Conservation (phyloP, 2,888 invertebrate species). For the Melinaea menophilus region DNA sequence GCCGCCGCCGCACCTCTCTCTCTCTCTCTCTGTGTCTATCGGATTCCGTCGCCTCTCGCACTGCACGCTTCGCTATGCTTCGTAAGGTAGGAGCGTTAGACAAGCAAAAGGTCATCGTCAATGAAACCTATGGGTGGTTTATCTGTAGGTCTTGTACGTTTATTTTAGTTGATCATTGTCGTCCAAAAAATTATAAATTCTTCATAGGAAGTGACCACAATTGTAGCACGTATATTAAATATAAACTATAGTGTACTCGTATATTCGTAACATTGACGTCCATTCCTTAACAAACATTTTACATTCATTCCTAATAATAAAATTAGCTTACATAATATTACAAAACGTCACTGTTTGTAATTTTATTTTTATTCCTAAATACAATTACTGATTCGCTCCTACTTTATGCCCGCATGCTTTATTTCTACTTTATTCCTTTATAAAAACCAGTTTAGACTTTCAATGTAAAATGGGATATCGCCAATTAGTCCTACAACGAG, state of each 20-base stretch:
- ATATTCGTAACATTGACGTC: too few relatives aligned
- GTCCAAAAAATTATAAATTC: too few relatives aligned
- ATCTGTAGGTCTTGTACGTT: too few relatives aligned
- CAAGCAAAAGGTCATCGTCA: background rate
- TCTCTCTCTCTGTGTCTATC: slow-evolving; percentile 69
- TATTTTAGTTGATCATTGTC: too few relatives aligned
- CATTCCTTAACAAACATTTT: too few relatives aligned
- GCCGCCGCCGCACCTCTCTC: slow-evolving; percentile 71
- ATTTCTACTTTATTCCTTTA: slow-evolving; percentile 51
- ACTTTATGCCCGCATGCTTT: slow-evolving; percentile 73
- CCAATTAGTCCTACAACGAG: slow-evolving; percentile 31
- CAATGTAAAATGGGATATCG: slow-evolving; percentile 34
- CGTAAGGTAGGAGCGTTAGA: slow-evolving; percentile 70
- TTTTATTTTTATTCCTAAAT: slow-evolving; percentile 17
- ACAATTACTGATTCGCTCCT: slow-evolving; percentile 59
- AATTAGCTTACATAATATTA: background rate
- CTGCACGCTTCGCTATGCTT: slow-evolving; percentile 75
- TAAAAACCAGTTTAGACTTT: slow-evolving; percentile 52
- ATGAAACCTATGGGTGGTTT: background rate
- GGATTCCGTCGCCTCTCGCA: slow-evolving; percentile 72
- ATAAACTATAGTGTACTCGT: too few relatives aligned
- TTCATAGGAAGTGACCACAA: too few relatives aligned
- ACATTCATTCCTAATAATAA: too few relatives aligned
- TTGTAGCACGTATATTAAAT: too few relatives aligned
- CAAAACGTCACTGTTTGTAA: background rate